Evolutionary conservation across 2,797 vertebrate species (phyloP).

Genomic region (Onychomys arenicola): DNA sequence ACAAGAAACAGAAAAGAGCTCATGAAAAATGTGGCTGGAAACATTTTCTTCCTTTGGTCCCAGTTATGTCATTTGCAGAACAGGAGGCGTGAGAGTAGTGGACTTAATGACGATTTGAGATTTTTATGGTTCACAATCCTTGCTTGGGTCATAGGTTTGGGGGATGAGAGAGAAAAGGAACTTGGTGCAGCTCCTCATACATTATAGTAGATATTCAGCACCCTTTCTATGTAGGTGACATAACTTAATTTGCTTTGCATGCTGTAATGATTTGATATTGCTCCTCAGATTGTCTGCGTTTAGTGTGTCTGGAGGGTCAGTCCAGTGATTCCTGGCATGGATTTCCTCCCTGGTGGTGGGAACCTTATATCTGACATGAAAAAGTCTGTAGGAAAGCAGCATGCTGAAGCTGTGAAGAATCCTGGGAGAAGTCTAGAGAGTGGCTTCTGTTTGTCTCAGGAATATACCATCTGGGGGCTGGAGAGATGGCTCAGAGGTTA

Average conservation of each 20-base stretch:
- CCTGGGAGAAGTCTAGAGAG: background rate
- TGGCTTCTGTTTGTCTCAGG: background rate
- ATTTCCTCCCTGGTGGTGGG: background rate
- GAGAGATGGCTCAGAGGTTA: too few species aligned
- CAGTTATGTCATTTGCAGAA: background rate
- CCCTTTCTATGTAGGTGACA: background rate
- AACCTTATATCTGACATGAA: background rate
- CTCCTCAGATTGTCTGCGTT: background rate
- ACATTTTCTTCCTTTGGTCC: background rate
- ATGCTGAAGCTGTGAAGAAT: background rate
- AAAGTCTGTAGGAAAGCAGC: background rate
- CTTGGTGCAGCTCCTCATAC: background rate
- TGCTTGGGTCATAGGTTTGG: background rate
- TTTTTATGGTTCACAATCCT: background rate
- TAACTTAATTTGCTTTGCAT: conserved; percentile 36
- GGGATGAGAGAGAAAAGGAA: background rate
- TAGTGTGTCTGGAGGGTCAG: background rate
- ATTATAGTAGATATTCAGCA: background rate
- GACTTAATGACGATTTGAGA: background rate
- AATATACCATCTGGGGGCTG: background rate
- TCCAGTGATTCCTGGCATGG: background rate
- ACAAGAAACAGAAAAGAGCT: background rate
- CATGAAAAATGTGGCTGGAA: background rate
- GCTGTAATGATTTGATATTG: background rate
- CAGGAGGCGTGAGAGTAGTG: background rate